A percentile compares a stretch with the other conserved stretches of the same genome.
phyloP scores from a whole-genome alignment of 2,797 vertebrate species.

The Melanotaenia pygmaea region DNA sequence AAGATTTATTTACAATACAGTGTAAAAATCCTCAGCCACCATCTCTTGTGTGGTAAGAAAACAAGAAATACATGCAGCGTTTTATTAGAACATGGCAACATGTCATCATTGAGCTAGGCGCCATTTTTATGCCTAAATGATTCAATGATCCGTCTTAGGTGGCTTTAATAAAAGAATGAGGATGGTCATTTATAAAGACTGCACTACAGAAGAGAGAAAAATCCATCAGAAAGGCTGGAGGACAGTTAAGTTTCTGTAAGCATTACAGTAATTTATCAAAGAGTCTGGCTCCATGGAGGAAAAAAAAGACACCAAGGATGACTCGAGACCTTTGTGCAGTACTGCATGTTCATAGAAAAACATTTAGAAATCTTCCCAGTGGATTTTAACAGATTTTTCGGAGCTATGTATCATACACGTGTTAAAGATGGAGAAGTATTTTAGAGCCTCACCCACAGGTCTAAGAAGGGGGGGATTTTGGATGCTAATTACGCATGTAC shows the following conservation, averaged over 20 bases:
- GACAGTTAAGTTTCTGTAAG: neutral
- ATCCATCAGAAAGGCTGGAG: neutral
- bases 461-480: neutral
- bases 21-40: neutral
- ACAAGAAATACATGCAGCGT: neutral
- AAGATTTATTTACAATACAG: neutral
- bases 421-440: neutral
- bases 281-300: neutral
- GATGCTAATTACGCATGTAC: too few species aligned
- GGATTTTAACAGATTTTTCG: neutral
- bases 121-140: neutral
- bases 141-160: neutral
- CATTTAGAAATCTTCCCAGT: neutral
- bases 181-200: neutral
- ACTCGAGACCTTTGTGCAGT: neutral
- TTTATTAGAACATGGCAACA: neutral
- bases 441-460: neutral
- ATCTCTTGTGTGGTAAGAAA: neutral
- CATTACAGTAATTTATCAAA: neutral
- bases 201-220: neutral
- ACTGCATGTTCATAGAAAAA: too few species aligned
- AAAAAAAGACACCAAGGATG: neutral
- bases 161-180: neutral
- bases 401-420: neutral
- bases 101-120: neutral